Percentiles rank a stretch among this genome's conserved stretches.
Evolutionary conservation across 2,888 invertebrate genomes (phyloP).

Genomic region (Calameuta filiformis): DNA sequence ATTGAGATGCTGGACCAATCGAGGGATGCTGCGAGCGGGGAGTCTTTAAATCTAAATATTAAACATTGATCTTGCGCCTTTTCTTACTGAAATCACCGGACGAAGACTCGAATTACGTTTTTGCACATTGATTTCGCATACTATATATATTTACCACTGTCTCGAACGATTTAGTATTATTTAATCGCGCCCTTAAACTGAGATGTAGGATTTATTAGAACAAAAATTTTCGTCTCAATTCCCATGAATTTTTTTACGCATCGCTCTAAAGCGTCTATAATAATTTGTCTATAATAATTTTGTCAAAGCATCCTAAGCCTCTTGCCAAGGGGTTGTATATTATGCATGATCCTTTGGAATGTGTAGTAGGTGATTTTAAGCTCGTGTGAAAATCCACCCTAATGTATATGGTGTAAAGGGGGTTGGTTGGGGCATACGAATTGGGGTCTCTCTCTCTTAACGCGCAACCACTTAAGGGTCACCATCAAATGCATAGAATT

Average conservation of each 20-base stretch:
- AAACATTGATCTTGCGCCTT: slow-evolving; percentile 25
- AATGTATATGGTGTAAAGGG: neutral
- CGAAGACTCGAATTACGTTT: neutral
- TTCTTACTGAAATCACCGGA: neutral
- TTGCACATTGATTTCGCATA: neutral
- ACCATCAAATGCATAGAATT: neutral
- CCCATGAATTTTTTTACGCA: neutral
- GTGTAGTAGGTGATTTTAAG: neutral
- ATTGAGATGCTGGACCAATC: slow-evolving; percentile 46
- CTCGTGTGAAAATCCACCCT: slow-evolving; percentile 20
- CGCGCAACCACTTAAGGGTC: slow-evolving; percentile 18
- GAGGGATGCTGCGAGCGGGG: slow-evolving; percentile 20
- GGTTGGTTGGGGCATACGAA: neutral
- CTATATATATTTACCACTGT: neutral
- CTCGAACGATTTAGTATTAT: neutral
- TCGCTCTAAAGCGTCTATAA: neutral
- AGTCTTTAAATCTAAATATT: slow-evolving; percentile 20
- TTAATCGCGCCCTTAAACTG: neutral
- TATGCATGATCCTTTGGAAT: neutral
- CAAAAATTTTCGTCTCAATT: neutral
- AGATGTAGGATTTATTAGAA: neutral
- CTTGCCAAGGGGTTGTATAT: neutral
- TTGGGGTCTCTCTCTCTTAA: slow-evolving; percentile 13
- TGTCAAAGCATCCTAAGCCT: neutral
- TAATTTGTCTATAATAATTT: neutral